These are phyloP conservation scores for Malurus alboscapulatus DNA, from an alignment of 2,113 vertebrate genomes.

Conservation along the genomic window DNA sequence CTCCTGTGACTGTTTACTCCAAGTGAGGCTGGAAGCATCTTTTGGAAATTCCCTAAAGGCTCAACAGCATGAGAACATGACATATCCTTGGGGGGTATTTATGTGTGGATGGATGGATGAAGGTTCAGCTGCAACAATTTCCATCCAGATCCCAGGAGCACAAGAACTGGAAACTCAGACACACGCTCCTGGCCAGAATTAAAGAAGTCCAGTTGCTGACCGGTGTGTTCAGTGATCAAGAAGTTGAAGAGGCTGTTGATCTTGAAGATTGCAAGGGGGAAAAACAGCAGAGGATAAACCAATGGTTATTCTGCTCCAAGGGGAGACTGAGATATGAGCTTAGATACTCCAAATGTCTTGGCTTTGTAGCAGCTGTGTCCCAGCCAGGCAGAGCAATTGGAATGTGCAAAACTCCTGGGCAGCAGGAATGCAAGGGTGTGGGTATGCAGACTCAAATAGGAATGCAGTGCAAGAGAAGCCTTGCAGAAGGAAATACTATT, in stretches of 20 bases:
- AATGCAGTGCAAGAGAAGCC: not conserved
- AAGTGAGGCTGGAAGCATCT: not conserved
- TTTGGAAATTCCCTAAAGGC: conserved; percentile 15
- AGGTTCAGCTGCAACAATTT: not conserved
- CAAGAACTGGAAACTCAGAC: not conserved
- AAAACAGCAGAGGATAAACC: not conserved
- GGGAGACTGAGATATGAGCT: not conserved
- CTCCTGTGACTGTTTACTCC: not conserved
- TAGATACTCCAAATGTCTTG: not conserved
- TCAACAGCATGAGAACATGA: not conserved
- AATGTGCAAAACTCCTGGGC: not conserved
- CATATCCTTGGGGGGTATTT: not conserved
- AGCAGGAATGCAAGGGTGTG: not conserved
- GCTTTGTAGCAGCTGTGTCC: not conserved
- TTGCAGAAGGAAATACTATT: not conserved
- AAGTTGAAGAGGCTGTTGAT: not conserved
- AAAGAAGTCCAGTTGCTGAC: not conserved
- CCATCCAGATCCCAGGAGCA: not conserved
- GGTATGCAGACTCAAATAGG: not conserved
- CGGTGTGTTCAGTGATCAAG: not conserved
- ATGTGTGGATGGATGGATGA: not conserved
- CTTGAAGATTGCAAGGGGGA: not conserved
- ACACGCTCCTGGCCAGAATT: not conserved
- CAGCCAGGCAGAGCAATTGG: not conserved
- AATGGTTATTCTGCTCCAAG: not conserved